These are phyloP conservation scores for Lysandra bellargus DNA, from an alignment of 2,888 invertebrate genomes.

Conservation along the genomic window DNA sequence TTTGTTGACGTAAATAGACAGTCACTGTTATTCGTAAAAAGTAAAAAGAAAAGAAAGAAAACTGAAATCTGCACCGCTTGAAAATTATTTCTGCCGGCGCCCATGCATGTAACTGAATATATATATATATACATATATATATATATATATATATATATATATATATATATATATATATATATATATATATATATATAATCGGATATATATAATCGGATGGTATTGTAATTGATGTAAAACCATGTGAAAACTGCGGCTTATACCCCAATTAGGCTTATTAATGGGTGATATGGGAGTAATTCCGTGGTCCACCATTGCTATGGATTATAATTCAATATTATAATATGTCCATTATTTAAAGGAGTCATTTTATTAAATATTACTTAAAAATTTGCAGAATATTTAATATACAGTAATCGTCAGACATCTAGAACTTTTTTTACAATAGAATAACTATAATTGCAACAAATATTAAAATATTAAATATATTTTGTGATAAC, in stretches of 20 bases:
- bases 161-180: too few species aligned
- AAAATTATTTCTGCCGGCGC: too few species aligned
- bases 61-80: too few species aligned
- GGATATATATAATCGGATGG: not conserved
- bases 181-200: too few species aligned
- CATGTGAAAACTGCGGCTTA: not conserved
- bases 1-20: too few species aligned
- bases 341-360: not conserved
- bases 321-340: not conserved
- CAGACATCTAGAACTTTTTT: not conserved
- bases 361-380: not conserved
- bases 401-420: not conserved
- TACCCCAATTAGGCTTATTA: conserved; percentile 4
- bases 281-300: not conserved
- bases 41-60: too few species aligned
- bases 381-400: not conserved
- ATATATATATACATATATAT: too few species aligned
- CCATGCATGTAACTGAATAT: too few species aligned
- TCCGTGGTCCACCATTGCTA: not conserved
- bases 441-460: not conserved
- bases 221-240: not conserved
- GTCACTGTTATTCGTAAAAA: too few species aligned
- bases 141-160: too few species aligned
- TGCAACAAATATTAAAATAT: not conserved
- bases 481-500: not conserved